phyloP scores from a whole-genome alignment of 2,888 invertebrate species.

The Polietes domitor region DNA sequence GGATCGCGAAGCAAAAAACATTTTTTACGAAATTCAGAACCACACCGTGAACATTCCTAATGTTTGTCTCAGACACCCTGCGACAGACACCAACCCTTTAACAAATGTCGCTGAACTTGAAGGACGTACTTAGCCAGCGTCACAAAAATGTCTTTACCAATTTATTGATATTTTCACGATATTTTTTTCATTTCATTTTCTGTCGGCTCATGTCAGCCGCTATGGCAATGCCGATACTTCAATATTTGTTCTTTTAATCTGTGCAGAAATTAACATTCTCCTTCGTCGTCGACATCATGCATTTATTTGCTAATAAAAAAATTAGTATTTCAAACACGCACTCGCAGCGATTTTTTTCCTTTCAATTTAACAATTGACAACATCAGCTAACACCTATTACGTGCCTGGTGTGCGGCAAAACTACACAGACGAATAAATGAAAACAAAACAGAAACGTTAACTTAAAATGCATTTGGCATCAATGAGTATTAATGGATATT shows the following conservation, averaged over 20 bases:
- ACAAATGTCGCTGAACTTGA: too few species aligned
- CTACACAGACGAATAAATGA: not conserved
- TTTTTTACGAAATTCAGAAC: too few species aligned
- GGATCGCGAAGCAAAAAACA: too few species aligned
- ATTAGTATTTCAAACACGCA: too few species aligned
- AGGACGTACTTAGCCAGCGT: too few species aligned
- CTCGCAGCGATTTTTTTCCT: too few species aligned
- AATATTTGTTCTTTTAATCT: conserved; percentile 2
- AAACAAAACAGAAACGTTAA: not conserved
- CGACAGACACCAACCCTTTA: too few species aligned
- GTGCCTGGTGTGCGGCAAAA: conserved; percentile 53
- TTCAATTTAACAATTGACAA: conserved; percentile 52
- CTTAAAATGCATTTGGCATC: conserved; percentile 7
- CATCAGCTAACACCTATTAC: conserved; percentile 60
- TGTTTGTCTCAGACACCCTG: too few species aligned
- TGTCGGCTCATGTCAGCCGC: not conserved
- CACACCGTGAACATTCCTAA: too few species aligned
- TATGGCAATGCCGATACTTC: not conserved
- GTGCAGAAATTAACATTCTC: not conserved
- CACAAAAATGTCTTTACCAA: too few species aligned
- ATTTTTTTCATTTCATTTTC: too few species aligned
- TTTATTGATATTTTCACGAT: too few species aligned
- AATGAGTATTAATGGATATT: not conserved
- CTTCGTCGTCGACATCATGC: not conserved
- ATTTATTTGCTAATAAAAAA: not conserved